Evolutionary conservation across 2,113 vertebrate species (phyloP).

Genomic region (Neolamprologus longior): DNA sequence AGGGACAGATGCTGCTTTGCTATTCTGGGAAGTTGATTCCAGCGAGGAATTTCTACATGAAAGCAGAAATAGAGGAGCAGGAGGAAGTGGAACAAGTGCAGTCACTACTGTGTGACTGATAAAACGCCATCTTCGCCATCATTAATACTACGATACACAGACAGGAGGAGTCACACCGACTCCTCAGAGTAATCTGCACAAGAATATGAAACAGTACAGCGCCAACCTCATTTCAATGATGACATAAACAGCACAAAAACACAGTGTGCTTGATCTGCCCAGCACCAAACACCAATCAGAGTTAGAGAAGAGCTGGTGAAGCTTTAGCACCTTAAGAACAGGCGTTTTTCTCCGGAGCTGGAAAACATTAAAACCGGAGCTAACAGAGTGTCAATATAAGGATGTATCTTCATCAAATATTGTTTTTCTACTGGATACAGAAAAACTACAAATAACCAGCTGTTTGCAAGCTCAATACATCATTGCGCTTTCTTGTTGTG

Average conservation of each 20-base stretch:
- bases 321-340: neutral
- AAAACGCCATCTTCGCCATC: neutral
- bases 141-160: neutral
- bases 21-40: conserved; percentile 46
- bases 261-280: rapidly evolving
- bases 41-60: conserved; percentile 6
- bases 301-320: neutral
- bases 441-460: neutral
- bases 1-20: conserved; percentile 30
- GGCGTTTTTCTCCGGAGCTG: neutral
- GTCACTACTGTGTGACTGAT: neutral
- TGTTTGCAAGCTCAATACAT: neutral
- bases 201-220: neutral
- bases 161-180: neutral
- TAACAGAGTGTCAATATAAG: neutral
- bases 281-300: neutral
- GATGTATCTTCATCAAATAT: neutral
- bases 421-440: neutral
- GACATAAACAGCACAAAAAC: neutral
- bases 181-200: neutral
- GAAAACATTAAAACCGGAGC: neutral
- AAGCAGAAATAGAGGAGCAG: neutral
- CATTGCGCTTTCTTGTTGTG: rapidly evolving
- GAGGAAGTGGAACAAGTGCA: neutral
- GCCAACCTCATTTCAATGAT: neutral